A percentile compares a stretch with the other conserved stretches of the same genome.
Conservation (phyloP, 2,888 invertebrate species). For the Caenorhabditis sp. region DNA sequence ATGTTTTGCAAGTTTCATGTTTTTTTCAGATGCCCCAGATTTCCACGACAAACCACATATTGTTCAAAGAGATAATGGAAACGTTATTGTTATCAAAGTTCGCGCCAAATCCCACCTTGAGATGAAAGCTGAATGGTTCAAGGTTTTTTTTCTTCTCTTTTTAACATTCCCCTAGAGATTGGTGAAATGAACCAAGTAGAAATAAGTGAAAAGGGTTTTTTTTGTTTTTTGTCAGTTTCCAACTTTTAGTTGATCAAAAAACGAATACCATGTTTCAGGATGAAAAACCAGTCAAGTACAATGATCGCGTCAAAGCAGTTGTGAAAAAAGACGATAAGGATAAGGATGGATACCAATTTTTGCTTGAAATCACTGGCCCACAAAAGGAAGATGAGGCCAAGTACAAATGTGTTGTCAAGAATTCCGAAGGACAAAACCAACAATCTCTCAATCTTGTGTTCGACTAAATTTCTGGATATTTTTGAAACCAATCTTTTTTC, state of each 20-base stretch:
- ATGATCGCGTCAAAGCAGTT: constrained; percentile 67
- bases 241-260: constrained; percentile 5
- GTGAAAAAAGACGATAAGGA: constrained; percentile 70
- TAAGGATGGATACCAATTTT: constrained; percentile 64
- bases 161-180: constrained; percentile 15
- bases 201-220: constrained; percentile 26
- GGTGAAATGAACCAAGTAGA: constrained; percentile 35
- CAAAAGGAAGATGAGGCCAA: constrained; percentile 70
- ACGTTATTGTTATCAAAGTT: constrained; percentile 69
- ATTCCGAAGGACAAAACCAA: constrained; percentile 70
- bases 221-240: not conserved
- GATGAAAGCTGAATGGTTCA: constrained; percentile 70
- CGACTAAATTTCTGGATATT: constrained; percentile 46
- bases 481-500: not conserved
- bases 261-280: constrained; percentile 56
- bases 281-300: constrained; percentile 68
- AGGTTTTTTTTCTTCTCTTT: constrained; percentile 45
- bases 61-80: constrained; percentile 70
- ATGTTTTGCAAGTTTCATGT: not conserved
- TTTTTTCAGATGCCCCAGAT: constrained; percentile 69
- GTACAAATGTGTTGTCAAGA: constrained; percentile 68
- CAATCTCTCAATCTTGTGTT: constrained; percentile 70
- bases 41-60: constrained; percentile 71
- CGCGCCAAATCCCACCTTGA: constrained; percentile 70
- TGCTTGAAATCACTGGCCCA: constrained; percentile 67